Evolutionary conservation across 2,797 vertebrate genomes (phyloP).

Genomic region (Parauchenoglanis punctatus): DNA sequence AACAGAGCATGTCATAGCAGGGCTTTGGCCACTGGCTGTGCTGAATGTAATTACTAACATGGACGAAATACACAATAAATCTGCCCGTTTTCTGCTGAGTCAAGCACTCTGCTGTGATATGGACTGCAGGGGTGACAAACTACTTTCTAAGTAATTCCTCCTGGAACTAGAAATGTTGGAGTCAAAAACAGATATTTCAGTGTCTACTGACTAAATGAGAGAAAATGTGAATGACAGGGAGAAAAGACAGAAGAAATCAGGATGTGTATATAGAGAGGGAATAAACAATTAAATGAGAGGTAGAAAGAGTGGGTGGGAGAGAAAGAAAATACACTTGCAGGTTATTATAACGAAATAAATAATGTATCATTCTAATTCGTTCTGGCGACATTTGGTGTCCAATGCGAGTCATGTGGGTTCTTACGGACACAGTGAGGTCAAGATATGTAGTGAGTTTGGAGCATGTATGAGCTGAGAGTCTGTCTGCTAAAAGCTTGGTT

Average conservation of each 20-base stretch:
- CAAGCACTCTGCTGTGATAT: not conserved
- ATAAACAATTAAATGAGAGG: constrained; percentile 30
- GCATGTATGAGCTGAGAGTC: not conserved
- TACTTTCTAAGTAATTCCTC: constrained; percentile 6
- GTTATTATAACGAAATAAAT: not conserved
- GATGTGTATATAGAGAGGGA: not conserved
- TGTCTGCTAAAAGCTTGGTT: not conserved
- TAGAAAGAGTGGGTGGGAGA: not conserved
- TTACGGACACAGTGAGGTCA: not conserved
- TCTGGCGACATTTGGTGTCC: not conserved
- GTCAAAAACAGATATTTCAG: not conserved
- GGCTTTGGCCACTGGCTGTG: not conserved
- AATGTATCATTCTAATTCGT: not conserved
- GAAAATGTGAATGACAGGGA: not conserved
- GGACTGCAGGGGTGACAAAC: constrained; percentile 44
- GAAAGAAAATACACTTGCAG: not conserved
- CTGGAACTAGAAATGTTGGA: not conserved
- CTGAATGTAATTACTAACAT: not conserved
- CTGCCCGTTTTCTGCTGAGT: not conserved
- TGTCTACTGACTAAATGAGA: not conserved
- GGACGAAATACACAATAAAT: not conserved
- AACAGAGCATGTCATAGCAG: not conserved
- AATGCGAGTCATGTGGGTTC: not conserved
- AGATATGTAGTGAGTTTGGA: not conserved
- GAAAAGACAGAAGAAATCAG: not conserved